A percentile compares a stretch with the other conserved stretches of the same genome.
Conservation (phyloP, 2,797 vertebrate species). For the Pseudochirops corinnae region DNA sequence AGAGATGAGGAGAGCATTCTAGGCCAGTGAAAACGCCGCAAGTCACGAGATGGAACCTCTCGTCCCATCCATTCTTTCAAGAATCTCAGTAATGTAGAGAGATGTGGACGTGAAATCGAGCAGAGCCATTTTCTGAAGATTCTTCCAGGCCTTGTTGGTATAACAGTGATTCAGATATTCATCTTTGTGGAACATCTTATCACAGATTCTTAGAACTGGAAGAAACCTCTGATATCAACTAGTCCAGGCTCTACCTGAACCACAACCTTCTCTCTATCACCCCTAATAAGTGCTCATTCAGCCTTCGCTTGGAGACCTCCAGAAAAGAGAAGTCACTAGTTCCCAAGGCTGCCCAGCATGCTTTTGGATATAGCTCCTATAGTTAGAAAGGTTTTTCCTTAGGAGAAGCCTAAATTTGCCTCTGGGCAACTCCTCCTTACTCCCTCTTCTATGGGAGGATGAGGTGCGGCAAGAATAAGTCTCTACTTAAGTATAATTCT, state of each 20-base stretch:
- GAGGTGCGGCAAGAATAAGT: neutral
- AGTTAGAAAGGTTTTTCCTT: neutral
- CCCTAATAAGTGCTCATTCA: neutral
- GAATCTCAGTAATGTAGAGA: neutral
- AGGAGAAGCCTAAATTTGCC: neutral
- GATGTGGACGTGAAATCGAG: neutral
- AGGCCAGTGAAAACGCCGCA: neutral
- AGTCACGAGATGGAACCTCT: neutral
- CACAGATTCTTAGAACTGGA: neutral
- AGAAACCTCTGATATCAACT: neutral
- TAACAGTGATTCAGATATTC: neutral
- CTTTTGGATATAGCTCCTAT: neutral
- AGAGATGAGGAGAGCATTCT: neutral
- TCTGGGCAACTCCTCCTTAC: neutral
- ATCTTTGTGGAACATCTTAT: neutral
- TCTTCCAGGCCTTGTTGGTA: neutral
- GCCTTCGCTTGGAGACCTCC: neutral
- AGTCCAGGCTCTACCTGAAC: neutral
- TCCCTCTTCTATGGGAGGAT: no score
- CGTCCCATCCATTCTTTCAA: neutral
- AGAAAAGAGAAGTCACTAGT: neutral
- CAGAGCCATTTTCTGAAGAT: neutral
- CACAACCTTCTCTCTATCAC: neutral
- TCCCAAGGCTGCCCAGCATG: neutral
- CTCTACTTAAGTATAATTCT: neutral